These are phyloP conservation scores for Eretmochelys imbricata DNA, from an alignment of 2,113 vertebrate species.

Conservation along the genomic window DNA sequence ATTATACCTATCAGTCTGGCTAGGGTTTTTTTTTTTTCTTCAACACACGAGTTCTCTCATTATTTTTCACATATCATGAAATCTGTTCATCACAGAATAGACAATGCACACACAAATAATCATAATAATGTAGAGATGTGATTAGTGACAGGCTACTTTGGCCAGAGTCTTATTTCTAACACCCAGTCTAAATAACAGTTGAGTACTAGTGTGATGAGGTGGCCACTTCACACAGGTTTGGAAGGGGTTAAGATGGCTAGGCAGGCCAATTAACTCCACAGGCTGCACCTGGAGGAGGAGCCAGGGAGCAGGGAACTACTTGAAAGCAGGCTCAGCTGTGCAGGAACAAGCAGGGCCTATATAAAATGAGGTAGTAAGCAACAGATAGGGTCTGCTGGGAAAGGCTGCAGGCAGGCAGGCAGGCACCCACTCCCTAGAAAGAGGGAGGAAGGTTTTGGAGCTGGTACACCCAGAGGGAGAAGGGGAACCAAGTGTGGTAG, in stretches of 20 bases:
- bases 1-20: not conserved
- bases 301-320: not conserved
- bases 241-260: not conserved
- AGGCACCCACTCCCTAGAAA: not conserved
- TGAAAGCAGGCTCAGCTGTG: not conserved
- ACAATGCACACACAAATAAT: too few species aligned
- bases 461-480: not conserved
- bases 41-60: not conserved
- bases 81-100: not conserved
- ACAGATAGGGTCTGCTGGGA: not conserved
- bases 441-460: not conserved
- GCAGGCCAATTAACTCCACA: not conserved
- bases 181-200: not conserved
- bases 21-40: not conserved
- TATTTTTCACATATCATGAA: not conserved
- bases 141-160: not conserved
- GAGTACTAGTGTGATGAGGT: not conserved
- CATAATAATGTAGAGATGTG: too few species aligned
- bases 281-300: not conserved
- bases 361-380: not conserved
- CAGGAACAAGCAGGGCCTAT: not conserved
- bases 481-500: not conserved
- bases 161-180: not conserved
- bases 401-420: not conserved
- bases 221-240: not conserved